Base-by-base conservation (phyloP, 2,797 vertebrate species). In the Smutsia temminckii region DNA sequence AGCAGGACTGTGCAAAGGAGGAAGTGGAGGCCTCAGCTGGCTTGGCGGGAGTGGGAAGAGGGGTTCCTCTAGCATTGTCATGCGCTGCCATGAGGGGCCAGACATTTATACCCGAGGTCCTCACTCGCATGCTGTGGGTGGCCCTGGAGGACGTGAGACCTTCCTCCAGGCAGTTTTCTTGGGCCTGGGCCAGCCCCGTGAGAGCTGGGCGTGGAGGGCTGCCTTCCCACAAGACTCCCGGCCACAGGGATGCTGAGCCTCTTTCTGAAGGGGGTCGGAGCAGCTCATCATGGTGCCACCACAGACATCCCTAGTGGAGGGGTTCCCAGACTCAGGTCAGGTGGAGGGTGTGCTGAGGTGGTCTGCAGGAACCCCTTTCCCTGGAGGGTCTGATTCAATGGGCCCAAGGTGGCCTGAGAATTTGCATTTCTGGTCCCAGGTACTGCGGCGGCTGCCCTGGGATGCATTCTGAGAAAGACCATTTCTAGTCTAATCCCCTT, bases 31-130 rank as follows among this genome's bases (percentile, higher is more conserved):
- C 37, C 32, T 42, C 32, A 27, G 69, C 34, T 27, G n/a, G 53
- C 37, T 20, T 37, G 11, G 46, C 14, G 23, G 59, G 21, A 46
- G 11, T 37, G 40, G 68, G 27, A 21, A 27, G 21, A 0, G 8
- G 23, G 23, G 37, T 37, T 2, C 37, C 80, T 55, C 14, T 21
- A 4, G 34, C 25, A 21, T 23, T 29, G 16, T 46, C 59, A 12
- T 8, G 12, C 12, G 61, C 2, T 16, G 37, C 0, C 17, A 11
- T 27, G 49, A 14, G 23, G 37, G 51, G 8, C 72, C 27, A 6
- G n/a, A 61, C 4, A 51, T 6, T 42, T 32, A 63, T 2, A 21
- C 25, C 4, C 14, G 17, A 29, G 0, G 11, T 5, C n/a, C 49
- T 11, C 21, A 3, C 32, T 34, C 59, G 27, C 21, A 34, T 37